Evolutionary conservation across 2,113 vertebrate genomes (phyloP), one percentile per base, ranked within the genome.

Genomic region (Cyanoliseus patagonus): DNA sequence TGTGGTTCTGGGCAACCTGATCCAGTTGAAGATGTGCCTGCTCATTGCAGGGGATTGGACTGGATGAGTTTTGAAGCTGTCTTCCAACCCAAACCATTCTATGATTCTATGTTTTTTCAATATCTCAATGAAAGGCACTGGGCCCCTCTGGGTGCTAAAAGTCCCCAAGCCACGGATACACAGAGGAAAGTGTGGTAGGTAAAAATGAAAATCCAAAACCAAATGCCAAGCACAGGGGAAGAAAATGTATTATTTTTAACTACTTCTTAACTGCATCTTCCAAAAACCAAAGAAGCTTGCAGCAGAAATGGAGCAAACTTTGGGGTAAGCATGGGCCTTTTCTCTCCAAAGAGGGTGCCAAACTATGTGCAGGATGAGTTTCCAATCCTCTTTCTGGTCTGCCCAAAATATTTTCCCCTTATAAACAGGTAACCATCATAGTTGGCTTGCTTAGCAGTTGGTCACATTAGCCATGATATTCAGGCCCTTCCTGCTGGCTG

Each of bases 401-500:
- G 22, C 2, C 3, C 5, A 49, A 47, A 51, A 35, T 2, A 11
- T 49, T 74, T 85, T 67, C 49, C 24, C 42, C 46, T 51, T 28
- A 12, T 7, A 13, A 78, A 37, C 25, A 51, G 22, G 23, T 73
- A 80, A 86, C 33, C 6, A 5, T 68, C 39, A 9, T 4, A 22
- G 37, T 2, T 1, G 1, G 23, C n/a, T 86, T 51, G 62, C 27
- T 73, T 7, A 51, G 0, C 0, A 2, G 39, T 14, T 18, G 74
- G 59, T 86, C 47, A 37, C 1, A 0, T 68, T 83, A 64, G 20
- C 2, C 0, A 2, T 64, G 57, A 76, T 0, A 1, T 66, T 59
- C 0, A 0, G 18, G 39, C 51, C 70, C 49, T 72, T 83, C 62
- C 63, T 92, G 47, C 41, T 11, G 39, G 3, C 20, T 2, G 9